Evolutionary conservation across 2,113 vertebrate genomes (phyloP).

Genomic region (Calcarius ornatus): DNA sequence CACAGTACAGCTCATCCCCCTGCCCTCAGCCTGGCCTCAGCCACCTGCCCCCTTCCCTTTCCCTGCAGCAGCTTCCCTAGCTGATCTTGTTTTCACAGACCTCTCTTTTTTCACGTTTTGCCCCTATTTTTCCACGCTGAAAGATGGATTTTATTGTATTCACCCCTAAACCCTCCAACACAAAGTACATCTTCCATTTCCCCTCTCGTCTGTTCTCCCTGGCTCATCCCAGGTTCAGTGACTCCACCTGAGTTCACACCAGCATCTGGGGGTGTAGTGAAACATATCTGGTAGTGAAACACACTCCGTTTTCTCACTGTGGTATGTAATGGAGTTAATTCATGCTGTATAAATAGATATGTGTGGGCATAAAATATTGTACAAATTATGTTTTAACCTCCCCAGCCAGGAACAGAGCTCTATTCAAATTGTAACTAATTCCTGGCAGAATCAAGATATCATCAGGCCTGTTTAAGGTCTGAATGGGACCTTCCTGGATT

Average conservation of each 20-base stretch:
- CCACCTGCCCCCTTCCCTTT: background rate
- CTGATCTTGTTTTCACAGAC: background rate
- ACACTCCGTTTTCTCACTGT: no score
- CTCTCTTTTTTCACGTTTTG: background rate
- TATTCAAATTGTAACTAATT: no score
- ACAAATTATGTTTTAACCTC: no score
- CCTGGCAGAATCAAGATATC: no score
- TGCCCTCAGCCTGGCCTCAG: background rate
- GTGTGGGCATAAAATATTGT: no score
- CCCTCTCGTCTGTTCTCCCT: fast-evolving
- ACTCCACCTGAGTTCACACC: background rate
- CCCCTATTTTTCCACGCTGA: background rate
- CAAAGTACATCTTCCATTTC: background rate
- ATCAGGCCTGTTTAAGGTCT: no score
- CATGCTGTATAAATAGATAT: no score
- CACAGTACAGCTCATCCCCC: background rate
- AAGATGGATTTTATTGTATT: background rate
- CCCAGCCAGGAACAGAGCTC: no score
- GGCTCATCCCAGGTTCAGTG: background rate
- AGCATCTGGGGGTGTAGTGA: no score
- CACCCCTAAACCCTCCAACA: background rate
- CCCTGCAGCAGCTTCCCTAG: background rate
- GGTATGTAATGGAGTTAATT: no score
- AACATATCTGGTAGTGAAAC: no score
- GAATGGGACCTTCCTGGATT: no score